Conservation (phyloP, 37 sponge, comb jelly and placozoan genomes). For the Crambe crambe region DNA sequence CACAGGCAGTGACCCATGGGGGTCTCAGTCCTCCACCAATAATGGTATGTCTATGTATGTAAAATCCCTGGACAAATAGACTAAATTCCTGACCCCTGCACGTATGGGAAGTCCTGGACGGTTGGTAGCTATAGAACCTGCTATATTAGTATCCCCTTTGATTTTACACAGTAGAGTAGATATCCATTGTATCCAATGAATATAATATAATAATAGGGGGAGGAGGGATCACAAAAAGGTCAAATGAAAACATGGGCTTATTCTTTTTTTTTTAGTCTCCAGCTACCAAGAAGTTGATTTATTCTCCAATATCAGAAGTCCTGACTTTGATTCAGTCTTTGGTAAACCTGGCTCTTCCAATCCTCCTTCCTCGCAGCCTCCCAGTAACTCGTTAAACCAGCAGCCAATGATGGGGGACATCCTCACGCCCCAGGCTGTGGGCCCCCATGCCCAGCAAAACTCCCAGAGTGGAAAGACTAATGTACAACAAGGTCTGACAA, state of each 20-base stretch:
- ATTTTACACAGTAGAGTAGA: no score
- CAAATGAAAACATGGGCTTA: no score
- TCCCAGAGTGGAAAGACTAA: neutral
- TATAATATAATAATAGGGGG: no score
- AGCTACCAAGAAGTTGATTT: constrained; percentile 66
- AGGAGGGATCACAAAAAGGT: no score
- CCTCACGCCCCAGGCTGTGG: constrained; percentile 42
- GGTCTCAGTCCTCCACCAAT: neutral
- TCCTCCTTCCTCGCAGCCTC: neutral
- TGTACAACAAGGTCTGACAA: neutral
- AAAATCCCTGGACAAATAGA: neutral
- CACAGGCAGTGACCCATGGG: constrained; percentile 11
- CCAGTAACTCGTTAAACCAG: neutral
- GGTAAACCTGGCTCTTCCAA: neutral
- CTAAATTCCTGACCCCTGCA: neutral
- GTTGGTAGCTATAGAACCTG: no score
- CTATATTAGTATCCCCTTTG: no score
- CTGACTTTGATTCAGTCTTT: constrained; percentile 41
- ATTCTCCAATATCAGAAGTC: constrained; percentile 38
- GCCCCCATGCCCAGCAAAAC: constrained; percentile 15
- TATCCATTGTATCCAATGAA: no score
- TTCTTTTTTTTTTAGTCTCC: constrained; percentile 6
- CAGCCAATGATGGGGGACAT: constrained; percentile 37
- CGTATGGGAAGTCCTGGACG: no score
- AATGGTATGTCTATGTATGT: constrained; percentile 12